Conservation (phyloP, 2,113 vertebrate genomes). For the Microcebus lehilahytsara region DNA sequence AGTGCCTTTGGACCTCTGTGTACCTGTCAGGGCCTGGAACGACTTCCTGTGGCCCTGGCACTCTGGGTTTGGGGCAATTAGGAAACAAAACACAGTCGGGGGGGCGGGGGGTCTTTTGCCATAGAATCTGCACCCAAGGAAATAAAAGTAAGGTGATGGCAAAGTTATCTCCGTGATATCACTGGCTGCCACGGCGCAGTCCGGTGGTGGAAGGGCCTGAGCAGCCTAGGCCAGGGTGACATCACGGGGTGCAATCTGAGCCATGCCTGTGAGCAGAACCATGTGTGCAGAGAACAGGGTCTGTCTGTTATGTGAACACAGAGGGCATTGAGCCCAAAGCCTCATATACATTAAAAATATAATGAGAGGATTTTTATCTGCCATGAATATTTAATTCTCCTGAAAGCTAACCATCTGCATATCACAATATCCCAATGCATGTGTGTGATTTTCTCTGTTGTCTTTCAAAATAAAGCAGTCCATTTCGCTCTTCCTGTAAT, state of each 20-base stretch:
- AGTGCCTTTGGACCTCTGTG: neutral
- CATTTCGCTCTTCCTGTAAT: slow-evolving; percentile 29
- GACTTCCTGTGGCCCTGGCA: neutral
- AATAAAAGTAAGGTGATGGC: neutral
- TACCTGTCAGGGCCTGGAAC: neutral
- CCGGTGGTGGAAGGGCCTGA: neutral
- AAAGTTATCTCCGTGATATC: neutral
- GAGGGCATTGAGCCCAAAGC: neutral
- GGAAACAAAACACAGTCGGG: neutral
- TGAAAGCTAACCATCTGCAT: slow-evolving; percentile 64
- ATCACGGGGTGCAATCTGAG: neutral
- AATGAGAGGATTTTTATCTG: slow-evolving; percentile 67
- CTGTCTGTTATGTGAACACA: slow-evolving; percentile 16
- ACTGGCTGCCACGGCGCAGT: slow-evolving; percentile 6
- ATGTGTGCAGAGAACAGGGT: neutral
- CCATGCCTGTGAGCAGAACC: neutral
- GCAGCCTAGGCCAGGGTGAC: neutral
- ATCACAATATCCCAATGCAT: slow-evolving; percentile 30
- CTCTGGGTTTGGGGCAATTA: neutral
- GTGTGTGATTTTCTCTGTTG: slow-evolving; percentile 40
- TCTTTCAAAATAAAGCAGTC: slow-evolving; percentile 65
- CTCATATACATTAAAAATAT: slow-evolving; percentile 71
- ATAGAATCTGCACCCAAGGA: neutral
- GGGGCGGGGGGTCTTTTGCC: neutral
- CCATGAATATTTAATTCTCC: slow-evolving; percentile 77